Evolutionary conservation across 2,888 invertebrate genomes (phyloP).

Genomic region (Drosophila bunnanda): DNA sequence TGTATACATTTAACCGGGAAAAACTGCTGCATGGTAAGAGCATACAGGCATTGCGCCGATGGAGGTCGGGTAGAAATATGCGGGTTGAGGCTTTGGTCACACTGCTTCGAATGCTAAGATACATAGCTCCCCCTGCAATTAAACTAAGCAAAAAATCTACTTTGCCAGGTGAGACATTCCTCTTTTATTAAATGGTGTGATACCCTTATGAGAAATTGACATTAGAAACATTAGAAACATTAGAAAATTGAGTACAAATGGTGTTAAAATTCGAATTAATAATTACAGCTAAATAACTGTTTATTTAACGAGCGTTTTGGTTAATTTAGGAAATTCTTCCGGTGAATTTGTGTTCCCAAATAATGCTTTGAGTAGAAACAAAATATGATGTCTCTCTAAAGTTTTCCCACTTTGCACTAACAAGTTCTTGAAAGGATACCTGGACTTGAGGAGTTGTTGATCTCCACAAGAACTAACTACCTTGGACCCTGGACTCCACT

Average conservation of each 20-base stretch:
- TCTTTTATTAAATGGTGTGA: neutral
- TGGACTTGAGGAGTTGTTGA: constrained; percentile 2
- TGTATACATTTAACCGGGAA: no score
- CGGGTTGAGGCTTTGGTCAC: neutral
- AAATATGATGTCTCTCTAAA: no score
- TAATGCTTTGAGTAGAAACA: neutral
- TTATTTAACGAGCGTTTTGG: neutral
- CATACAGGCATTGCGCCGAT: no score
- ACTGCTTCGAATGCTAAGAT: neutral
- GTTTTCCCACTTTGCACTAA: neutral
- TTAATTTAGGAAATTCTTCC: neutral
- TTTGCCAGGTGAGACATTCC: neutral
- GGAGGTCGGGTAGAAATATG: no score
- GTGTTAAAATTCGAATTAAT: neutral
- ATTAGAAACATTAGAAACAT: neutral
- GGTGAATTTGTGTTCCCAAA: neutral
- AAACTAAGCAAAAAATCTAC: no score
- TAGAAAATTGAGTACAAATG: neutral
- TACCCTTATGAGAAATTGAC: neutral
- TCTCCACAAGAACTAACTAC: neutral
- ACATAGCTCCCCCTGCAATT: no score
- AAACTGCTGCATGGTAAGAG: no score
- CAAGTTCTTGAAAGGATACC: neutral
- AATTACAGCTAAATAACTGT: neutral
- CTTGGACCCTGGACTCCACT: neutral